phyloP scores from a whole-genome alignment of 92 coral and sea anemone genomes.

The Montipora capitata region DNA sequence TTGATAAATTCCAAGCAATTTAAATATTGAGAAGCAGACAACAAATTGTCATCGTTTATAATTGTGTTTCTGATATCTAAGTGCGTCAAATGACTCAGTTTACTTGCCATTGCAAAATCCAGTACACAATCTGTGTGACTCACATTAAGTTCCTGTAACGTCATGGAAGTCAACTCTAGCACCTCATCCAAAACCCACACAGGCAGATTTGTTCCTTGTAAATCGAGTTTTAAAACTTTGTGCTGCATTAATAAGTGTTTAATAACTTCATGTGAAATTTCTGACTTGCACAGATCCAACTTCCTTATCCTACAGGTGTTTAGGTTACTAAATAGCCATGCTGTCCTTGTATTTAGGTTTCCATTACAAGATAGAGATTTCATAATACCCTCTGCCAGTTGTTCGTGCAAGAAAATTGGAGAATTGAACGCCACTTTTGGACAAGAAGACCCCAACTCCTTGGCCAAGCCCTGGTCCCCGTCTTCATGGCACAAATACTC shows the following conservation, averaged over 20 bases:
- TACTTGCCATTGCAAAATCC: conserved; percentile 46
- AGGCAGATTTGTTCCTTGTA: conserved; percentile 58
- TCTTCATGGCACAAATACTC: conserved; percentile 77
- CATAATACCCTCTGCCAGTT: conserved; percentile 76
- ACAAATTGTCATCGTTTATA: conserved; percentile 49
- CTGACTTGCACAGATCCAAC: conserved; percentile 61
- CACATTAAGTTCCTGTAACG: conserved; percentile 64
- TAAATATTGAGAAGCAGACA: conserved; percentile 48
- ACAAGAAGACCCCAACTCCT: conserved; percentile 16
- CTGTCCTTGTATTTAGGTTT: conserved; percentile 60
- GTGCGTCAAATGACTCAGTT: conserved; percentile 63
- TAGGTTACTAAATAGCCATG: conserved; percentile 70
- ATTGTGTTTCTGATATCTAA: conserved; percentile 74
- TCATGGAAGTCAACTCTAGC: conserved; percentile 47
- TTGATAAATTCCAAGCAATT: conserved; percentile 64
- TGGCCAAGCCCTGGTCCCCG: conserved; percentile 20
- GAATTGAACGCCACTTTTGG: conserved; percentile 66
- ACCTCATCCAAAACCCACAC: conserved; percentile 25
- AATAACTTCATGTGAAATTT: conserved; percentile 53
- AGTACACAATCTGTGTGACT: conserved; percentile 44
- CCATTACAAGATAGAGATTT: conserved; percentile 58
- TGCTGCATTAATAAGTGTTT: conserved; percentile 69
- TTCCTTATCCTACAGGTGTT: conserved; percentile 76
- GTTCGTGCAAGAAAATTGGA: conserved; percentile 81
- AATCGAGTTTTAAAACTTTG: conserved; percentile 71